These are phyloP conservation scores for Theretra japonica DNA, from an alignment of 2,888 invertebrate species.

Conservation along the genomic window DNA sequence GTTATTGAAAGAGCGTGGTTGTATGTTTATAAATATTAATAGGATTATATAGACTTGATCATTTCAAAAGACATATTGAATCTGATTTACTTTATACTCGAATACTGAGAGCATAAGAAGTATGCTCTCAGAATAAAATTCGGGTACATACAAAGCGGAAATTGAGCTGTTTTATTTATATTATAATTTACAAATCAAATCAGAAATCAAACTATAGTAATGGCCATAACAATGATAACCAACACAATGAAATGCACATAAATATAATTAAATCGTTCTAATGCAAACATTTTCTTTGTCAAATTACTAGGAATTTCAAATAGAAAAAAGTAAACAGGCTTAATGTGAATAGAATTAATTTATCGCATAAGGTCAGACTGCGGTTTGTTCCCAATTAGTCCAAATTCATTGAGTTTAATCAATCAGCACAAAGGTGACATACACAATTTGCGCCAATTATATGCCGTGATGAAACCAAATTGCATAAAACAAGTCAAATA, in stretches of 20 bases:
- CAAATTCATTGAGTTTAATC: slow-evolving; percentile 30
- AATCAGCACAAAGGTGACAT: slow-evolving; percentile 41
- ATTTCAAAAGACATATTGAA: too few relatives aligned
- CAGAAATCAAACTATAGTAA: too few relatives aligned
- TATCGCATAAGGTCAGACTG: slow-evolving; percentile 13
- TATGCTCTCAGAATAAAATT: too few relatives aligned
- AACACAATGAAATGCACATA: too few relatives aligned
- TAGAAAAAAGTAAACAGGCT: neutral
- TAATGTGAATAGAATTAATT: slow-evolving; percentile 16
- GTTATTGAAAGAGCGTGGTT: too few relatives aligned
- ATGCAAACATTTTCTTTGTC: neutral
- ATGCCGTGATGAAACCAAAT: slow-evolving; percentile 3
- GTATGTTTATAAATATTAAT: too few relatives aligned
- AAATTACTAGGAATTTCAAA: neutral
- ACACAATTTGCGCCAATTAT: slow-evolving; percentile 39
- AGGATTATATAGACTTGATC: too few relatives aligned
- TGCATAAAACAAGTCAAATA: slow-evolving; percentile 3
- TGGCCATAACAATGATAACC: too few relatives aligned
- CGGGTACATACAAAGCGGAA: too few relatives aligned
- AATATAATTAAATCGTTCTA: too few relatives aligned
- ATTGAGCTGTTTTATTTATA: neutral
- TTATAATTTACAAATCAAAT: neutral
- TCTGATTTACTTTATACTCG: too few relatives aligned
- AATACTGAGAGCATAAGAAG: too few relatives aligned
- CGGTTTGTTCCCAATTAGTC: slow-evolving; percentile 32